Conservation (phyloP, 2,113 vertebrate genomes). For the Bujurquina vittata region DNA sequence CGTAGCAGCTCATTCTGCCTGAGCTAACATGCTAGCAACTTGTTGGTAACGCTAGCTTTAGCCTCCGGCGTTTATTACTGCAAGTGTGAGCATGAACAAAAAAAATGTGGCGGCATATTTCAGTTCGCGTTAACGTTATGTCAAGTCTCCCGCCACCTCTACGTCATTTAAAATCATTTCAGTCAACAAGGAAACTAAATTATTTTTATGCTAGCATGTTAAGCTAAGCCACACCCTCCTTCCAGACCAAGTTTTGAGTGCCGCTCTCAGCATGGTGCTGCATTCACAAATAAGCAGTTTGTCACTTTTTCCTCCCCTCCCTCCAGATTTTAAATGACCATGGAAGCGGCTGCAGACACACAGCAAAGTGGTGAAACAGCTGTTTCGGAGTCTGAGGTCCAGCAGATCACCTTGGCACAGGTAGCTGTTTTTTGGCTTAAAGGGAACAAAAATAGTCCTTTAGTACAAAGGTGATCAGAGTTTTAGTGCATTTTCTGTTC, state of each 20-base stretch:
- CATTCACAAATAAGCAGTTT: background rate
- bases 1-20: background rate
- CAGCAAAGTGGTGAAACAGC: slow-evolving; percentile 95
- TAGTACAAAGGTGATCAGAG: too few relatives aligned
- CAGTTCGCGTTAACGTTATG: background rate
- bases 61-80: background rate
- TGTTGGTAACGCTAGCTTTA: background rate
- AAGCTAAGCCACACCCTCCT: slow-evolving; percentile 69
- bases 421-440: slow-evolving; percentile 71
- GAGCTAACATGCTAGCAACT: slow-evolving; percentile 36
- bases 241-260: background rate
- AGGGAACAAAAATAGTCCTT: too few relatives aligned
- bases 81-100: too few relatives aligned
- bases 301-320: background rate
- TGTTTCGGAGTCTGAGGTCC: slow-evolving; percentile 93
- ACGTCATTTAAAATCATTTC: fast-evolving
- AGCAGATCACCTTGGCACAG: slow-evolving; percentile 97
- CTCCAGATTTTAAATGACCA: slow-evolving; percentile 95
- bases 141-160: background rate
- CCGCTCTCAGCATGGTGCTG: background rate
- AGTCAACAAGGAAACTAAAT: background rate
- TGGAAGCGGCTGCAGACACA: slow-evolving; percentile 97
- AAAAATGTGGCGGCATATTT: background rate
- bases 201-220: slow-evolving; percentile 19
- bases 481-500: too few relatives aligned